These are phyloP conservation scores for Leuctra nigra DNA, from an alignment of 2,888 invertebrate species.

Conservation along the genomic window DNA sequence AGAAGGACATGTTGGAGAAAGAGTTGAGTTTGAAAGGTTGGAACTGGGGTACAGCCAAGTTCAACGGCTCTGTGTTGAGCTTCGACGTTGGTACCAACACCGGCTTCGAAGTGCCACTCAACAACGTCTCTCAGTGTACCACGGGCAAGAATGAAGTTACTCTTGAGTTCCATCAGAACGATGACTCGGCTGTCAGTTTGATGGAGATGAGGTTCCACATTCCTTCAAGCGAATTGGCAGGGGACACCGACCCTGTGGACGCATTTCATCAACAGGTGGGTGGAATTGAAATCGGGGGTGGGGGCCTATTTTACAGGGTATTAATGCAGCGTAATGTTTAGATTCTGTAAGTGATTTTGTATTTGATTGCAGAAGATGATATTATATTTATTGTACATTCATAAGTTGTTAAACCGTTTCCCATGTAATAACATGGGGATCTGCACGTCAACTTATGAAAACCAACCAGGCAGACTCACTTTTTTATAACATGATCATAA, in stretches of 20 bases:
- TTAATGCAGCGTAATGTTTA: too few species aligned
- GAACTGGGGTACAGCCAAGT: conserved; percentile 98
- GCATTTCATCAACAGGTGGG: conserved; percentile 81
- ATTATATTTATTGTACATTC: too few species aligned
- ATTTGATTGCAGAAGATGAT: too few species aligned
- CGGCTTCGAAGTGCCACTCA: conserved; percentile 93
- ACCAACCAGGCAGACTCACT: too few species aligned
- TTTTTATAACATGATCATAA: too few species aligned
- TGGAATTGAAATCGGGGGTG: too few species aligned
- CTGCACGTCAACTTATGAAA: too few species aligned
- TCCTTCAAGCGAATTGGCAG: conserved; percentile 80
- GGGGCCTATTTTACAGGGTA: too few species aligned
- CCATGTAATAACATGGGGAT: too few species aligned
- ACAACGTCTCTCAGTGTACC: conserved; percentile 92
- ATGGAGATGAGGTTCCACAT: conserved; percentile 98
- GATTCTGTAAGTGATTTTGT: too few species aligned
- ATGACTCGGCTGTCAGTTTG: conserved; percentile 93
- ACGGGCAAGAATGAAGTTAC: conserved; percentile 98
- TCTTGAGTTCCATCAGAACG: conserved; percentile 97
- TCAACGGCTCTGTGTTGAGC: conserved; percentile 78
- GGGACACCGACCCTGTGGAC: conserved; percentile 88
- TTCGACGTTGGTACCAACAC: conserved; percentile 78
- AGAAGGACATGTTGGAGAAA: conserved; percentile 80
- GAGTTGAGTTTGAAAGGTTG: conserved; percentile 94
- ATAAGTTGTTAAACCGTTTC: too few species aligned